phyloP scores from a whole-genome alignment of 2,113 vertebrate genomes.

The Damaliscus lunatus region DNA sequence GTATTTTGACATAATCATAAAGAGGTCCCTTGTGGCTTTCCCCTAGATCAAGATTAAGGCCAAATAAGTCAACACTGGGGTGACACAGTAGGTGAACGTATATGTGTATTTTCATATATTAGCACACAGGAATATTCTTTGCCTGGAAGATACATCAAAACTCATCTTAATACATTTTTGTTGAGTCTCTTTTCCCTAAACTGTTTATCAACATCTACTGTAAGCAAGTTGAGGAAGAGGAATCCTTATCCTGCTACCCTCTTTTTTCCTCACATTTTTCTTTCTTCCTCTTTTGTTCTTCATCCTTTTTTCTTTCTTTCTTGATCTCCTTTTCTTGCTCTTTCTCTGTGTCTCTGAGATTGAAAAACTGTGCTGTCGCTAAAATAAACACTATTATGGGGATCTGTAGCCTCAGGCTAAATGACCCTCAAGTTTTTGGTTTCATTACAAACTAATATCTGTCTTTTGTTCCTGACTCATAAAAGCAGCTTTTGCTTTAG shows the following conservation, averaged over 20 bases:
- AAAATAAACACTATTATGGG: background rate
- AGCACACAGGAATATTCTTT: background rate
- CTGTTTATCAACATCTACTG: background rate
- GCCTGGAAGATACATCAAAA: background rate
- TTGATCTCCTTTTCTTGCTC: background rate
- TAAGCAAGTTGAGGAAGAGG: background rate
- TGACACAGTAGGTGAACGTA: background rate
- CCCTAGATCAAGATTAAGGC: background rate
- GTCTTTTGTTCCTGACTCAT: background rate
- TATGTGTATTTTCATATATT: background rate
- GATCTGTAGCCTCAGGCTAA: background rate
- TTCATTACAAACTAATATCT: slow-evolving; percentile 29
- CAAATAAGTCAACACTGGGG: background rate
- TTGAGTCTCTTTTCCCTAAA: background rate
- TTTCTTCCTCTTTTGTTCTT: background rate
- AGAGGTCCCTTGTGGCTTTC: background rate
- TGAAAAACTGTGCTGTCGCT: background rate
- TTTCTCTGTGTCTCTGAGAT: background rate
- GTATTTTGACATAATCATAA: background rate
- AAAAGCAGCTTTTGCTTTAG: background rate
- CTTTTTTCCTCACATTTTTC: background rate
- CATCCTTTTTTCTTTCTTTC: background rate
- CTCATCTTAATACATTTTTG: background rate
- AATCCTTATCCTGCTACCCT: background rate
- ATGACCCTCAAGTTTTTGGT: background rate